These are phyloP conservation scores for Leptopterna dolabrata DNA, from an alignment of 2,888 invertebrate genomes.

Conservation along the genomic window DNA sequence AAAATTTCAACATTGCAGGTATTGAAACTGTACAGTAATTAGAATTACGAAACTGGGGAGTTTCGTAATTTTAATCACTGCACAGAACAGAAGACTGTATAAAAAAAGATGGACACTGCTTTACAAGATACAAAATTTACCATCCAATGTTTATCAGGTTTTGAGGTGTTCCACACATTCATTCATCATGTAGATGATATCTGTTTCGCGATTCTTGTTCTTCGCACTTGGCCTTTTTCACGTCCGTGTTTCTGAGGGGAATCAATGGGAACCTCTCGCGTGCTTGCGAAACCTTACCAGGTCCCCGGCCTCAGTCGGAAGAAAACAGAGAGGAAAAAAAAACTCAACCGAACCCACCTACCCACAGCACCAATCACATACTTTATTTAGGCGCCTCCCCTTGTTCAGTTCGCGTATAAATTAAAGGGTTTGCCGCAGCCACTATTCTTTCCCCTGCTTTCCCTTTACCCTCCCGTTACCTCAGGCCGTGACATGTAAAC, in stretches of 20 bases:
- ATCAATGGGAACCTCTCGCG: not conserved
- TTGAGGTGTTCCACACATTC: no score
- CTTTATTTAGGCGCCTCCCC: not conserved
- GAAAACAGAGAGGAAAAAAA: not conserved
- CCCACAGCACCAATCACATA: slow-evolving; percentile 2
- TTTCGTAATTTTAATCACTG: no score
- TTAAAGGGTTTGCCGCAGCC: not conserved
- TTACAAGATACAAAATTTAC: no score
- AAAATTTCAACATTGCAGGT: no score
- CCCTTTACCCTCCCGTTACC: not conserved
- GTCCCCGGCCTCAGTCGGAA: not conserved
- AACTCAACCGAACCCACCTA: not conserved
- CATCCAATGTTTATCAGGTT: no score
- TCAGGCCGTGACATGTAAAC: not conserved
- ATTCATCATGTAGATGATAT: no score
- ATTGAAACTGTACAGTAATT: no score
- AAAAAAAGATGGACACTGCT: no score
- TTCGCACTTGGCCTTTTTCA: no score
- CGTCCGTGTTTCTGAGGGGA: not conserved
- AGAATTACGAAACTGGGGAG: no score
- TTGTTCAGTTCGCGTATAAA: slow-evolving; percentile 7
- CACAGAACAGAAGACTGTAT: no score
- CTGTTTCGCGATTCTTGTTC: no score
- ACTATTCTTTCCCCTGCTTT: not conserved
- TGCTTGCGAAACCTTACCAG: not conserved